These are phyloP conservation scores for Calliphora vomitoria DNA, from an alignment of 2,888 invertebrate species.

Conservation along the genomic window DNA sequence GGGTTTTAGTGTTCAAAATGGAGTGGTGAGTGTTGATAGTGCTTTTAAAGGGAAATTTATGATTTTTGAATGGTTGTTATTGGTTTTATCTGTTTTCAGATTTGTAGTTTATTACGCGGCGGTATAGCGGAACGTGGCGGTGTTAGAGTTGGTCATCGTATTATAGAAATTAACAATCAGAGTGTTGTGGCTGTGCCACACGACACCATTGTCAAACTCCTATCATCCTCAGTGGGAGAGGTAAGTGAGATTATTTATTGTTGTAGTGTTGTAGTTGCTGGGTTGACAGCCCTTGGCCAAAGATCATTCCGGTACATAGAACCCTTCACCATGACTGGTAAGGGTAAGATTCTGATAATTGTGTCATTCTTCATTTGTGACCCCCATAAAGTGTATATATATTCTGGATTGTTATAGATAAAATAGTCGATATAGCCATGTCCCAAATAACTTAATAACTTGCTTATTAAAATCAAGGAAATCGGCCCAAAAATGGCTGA, in stretches of 20 bases:
- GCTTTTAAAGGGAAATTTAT: neutral
- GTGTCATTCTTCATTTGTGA: too few relatives aligned
- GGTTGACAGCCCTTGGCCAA: too few relatives aligned
- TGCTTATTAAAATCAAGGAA: too few relatives aligned
- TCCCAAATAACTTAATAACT: too few relatives aligned
- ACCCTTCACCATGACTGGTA: too few relatives aligned
- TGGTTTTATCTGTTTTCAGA: slow-evolving; percentile 86
- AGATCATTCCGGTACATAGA: too few relatives aligned
- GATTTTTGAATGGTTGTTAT: neutral
- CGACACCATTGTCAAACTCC: slow-evolving; percentile 99
- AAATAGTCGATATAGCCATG: too few relatives aligned
- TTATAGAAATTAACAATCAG: slow-evolving; percentile 99
- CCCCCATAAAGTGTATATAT: too few relatives aligned
- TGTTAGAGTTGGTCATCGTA: slow-evolving; percentile 98
- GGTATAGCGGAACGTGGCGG: slow-evolving; percentile 99
- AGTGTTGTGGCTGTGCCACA: slow-evolving; percentile 99
- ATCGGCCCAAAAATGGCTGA: too few relatives aligned
- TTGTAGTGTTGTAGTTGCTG: too few relatives aligned
- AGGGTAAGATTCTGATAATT: too few relatives aligned
- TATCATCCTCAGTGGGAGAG: slow-evolving; percentile 99
- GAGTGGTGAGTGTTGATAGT: slow-evolving; percentile 90
- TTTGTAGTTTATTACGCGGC: slow-evolving; percentile 98
- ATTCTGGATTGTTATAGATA: too few relatives aligned
- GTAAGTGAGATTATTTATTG: slow-evolving; percentile 85
- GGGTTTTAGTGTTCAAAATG: slow-evolving; percentile 99